Percentiles rank a stretch among this genome's conserved stretches.
phyloP scores from a whole-genome alignment of 92 coral and sea anemone genomes.

The Montipora capitata region DNA sequence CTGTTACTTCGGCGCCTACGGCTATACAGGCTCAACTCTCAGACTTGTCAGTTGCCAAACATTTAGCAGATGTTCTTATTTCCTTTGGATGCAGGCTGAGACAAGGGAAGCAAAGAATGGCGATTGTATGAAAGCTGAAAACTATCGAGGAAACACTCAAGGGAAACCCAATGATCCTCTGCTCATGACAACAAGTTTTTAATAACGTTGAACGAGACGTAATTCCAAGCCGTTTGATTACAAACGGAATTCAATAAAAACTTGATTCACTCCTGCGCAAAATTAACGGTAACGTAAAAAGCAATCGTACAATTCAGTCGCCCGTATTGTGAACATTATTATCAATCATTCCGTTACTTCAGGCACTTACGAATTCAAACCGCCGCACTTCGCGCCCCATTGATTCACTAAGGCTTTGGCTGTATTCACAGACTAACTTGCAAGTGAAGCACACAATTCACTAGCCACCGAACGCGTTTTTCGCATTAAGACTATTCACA shows the following conservation, averaged over 20 bases:
- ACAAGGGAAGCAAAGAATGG: background rate
- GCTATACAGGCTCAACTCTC: too few relatives aligned
- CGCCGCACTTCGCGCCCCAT: too few relatives aligned
- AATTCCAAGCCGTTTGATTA: background rate
- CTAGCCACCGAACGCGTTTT: too few relatives aligned
- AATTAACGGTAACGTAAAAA: background rate
- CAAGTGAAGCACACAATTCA: too few relatives aligned
- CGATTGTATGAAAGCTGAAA: background rate
- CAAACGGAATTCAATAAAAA: background rate
- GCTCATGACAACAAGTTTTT: constrained; percentile 21
- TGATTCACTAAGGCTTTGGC: too few relatives aligned
- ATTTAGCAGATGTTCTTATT: background rate
- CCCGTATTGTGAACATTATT: too few relatives aligned
- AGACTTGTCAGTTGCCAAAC: background rate
- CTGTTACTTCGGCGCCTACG: too few relatives aligned
- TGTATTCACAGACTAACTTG: too few relatives aligned
- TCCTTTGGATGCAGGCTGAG: constrained; percentile 17
- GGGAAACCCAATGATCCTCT: constrained; percentile 9
- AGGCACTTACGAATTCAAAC: too few relatives aligned
- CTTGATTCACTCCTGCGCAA: background rate
- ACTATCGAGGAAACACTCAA: background rate
- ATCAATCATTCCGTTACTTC: too few relatives aligned
- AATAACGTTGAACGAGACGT: background rate
- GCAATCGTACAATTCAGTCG: background rate
- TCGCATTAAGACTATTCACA: too few relatives aligned